Conservation (phyloP, 2,797 vertebrate species). For the Squalus acanthias region DNA sequence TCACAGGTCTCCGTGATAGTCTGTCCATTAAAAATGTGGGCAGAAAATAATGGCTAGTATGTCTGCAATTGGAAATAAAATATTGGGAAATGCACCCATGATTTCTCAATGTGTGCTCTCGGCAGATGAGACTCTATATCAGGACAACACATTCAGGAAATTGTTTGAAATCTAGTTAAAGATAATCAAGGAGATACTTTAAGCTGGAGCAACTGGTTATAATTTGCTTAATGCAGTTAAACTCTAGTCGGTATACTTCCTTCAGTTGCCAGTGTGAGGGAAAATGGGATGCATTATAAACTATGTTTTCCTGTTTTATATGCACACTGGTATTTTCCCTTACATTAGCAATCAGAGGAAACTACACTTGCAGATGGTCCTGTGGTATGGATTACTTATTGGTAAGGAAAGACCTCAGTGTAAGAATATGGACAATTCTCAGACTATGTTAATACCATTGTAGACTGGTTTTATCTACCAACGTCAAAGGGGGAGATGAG, state of each 20-base stretch:
- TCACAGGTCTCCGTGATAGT: neutral
- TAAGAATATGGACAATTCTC: neutral
- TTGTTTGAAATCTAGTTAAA: neutral
- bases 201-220: neutral
- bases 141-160: neutral
- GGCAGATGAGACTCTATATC: neutral
- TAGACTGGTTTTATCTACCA: neutral
- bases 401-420: neutral
- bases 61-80: neutral
- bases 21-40: neutral
- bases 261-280: neutral
- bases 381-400: neutral
- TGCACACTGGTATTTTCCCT: neutral
- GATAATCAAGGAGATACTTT: neutral
- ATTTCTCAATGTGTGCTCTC: neutral
- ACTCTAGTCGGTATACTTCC: neutral
- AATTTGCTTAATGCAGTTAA: conserved; percentile 1
- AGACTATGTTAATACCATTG: neutral
- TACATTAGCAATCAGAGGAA: neutral
- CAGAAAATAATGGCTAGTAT: neutral
- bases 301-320: neutral
- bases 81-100: neutral
- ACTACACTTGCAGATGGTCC: neutral
- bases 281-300: neutral
- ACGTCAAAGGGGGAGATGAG: neutral